These are phyloP conservation scores for Cantharis nigra DNA, from an alignment of 2,888 invertebrate genomes.

Conservation along the genomic window DNA sequence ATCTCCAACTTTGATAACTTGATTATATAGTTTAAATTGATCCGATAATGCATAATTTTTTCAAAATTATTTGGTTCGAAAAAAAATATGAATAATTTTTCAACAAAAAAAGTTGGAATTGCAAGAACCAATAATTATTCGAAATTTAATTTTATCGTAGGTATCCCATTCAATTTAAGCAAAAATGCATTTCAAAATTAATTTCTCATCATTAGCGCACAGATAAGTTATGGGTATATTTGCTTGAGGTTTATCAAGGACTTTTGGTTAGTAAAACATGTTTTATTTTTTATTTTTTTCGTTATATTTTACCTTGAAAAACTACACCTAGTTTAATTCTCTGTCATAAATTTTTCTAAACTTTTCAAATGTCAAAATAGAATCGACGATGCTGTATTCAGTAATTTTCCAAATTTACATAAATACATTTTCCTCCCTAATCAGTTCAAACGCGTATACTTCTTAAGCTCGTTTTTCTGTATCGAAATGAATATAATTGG, in stretches of 20 bases:
- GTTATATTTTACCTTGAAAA: neutral
- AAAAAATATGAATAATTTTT: too few relatives aligned
- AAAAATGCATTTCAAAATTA: neutral
- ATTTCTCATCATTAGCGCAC: neutral
- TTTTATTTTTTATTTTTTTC: neutral
- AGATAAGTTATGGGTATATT: neutral
- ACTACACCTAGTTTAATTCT: conserved; percentile 3
- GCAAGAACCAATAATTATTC: neutral
- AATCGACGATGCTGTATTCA: neutral
- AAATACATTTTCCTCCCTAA: neutral
- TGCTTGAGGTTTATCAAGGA: neutral
- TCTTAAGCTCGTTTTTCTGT: neutral
- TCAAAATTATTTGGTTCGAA: too few relatives aligned
- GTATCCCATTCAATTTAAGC: neutral
- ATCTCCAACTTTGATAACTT: neutral
- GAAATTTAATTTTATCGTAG: neutral
- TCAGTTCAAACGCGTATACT: neutral
- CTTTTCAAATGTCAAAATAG: conserved; percentile 3
- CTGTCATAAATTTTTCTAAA: neutral
- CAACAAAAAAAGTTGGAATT: neutral
- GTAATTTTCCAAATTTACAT: neutral
- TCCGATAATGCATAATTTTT: too few relatives aligned
- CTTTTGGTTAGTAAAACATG: neutral
- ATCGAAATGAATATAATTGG: neutral
- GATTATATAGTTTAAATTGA: neutral